phyloP scores from a whole-genome alignment of 2,113 vertebrate genomes.

The Alligator sinensis region DNA sequence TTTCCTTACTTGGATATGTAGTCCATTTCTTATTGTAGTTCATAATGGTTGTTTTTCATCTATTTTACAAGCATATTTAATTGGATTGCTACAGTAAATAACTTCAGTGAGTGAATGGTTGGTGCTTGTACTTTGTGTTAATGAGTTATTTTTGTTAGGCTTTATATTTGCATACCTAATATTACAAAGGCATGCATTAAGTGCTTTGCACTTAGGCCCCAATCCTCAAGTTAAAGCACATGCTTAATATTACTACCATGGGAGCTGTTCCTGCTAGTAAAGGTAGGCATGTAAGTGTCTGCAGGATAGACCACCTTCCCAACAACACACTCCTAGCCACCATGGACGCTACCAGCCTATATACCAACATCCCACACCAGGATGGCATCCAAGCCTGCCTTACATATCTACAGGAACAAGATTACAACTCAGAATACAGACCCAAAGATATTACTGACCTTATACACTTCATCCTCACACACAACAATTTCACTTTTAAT shows the following conservation, averaged over 20 bases:
- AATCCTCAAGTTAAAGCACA: fast-evolving
- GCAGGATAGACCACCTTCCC: too few species aligned
- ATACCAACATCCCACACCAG: too few species aligned
- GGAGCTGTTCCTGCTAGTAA: neutral
- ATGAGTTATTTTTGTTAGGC: fast-evolving
- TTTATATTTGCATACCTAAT: neutral
- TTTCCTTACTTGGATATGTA: fast-evolving
- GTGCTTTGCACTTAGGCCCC: fast-evolving
- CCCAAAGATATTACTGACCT: too few species aligned
- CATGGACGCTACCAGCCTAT: too few species aligned
- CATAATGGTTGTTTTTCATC: neutral
- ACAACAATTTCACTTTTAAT: too few species aligned
- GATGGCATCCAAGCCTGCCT: too few species aligned
- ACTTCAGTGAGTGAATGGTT: neutral
- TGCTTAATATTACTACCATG: neutral
- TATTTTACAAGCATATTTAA: neutral
- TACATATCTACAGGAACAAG: too few species aligned
- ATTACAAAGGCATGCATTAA: fast-evolving
- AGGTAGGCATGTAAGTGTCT: neutral
- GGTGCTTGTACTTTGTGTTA: fast-evolving
- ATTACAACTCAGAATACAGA: too few species aligned
- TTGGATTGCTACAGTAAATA: neutral
- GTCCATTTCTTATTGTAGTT: fast-evolving
- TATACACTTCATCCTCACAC: too few species aligned
- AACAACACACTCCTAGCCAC: too few species aligned